Conservation (phyloP, 2,113 vertebrate genomes). For the Scalopus aquaticus region DNA sequence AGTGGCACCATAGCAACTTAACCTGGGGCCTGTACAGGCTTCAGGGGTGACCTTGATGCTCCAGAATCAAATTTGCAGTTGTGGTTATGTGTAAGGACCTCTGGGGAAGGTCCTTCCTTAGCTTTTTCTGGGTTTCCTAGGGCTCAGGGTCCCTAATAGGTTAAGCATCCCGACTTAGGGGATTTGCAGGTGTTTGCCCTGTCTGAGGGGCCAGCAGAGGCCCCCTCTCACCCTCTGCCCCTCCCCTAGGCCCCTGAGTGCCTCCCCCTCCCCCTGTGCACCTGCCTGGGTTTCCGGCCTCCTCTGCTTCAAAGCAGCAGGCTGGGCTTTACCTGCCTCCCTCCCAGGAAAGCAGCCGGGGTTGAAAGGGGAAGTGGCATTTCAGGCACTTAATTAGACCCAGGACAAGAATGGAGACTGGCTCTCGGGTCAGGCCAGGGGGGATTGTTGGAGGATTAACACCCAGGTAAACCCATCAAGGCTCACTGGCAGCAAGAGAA, state of each 20-base stretch:
- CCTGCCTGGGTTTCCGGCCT: conserved; percentile 60
- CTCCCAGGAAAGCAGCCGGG: conserved; percentile 62
- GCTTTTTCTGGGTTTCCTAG: not conserved
- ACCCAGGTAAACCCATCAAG: conserved; percentile 86
- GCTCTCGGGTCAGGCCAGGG: conserved; percentile 74
- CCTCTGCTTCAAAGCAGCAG: conserved; percentile 66
- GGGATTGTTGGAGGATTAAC: conserved; percentile 88
- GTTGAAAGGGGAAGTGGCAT: conserved; percentile 83
- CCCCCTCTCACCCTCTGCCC: not conserved
- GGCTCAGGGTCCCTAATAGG: not conserved
- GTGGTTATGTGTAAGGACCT: not conserved
- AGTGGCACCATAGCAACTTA: not conserved
- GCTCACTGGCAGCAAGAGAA: conserved; percentile 61
- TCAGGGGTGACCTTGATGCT: not conserved
- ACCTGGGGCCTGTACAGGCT: not conserved
- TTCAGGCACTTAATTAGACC: conserved; percentile 87
- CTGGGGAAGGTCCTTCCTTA: not conserved
- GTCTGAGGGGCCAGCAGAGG: not conserved
- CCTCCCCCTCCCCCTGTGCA: not conserved
- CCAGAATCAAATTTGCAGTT: not conserved
- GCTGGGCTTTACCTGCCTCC: conserved; percentile 78
- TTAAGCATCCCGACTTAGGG: not conserved
- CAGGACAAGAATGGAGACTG: conserved; percentile 86
- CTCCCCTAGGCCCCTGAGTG: not conserved
- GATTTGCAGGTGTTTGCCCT: conserved; percentile 53